Evolutionary conservation across 2,888 invertebrate species (phyloP), one percentile per base, ranked within the genome.

Genomic region (Prenolepis imparis): DNA sequence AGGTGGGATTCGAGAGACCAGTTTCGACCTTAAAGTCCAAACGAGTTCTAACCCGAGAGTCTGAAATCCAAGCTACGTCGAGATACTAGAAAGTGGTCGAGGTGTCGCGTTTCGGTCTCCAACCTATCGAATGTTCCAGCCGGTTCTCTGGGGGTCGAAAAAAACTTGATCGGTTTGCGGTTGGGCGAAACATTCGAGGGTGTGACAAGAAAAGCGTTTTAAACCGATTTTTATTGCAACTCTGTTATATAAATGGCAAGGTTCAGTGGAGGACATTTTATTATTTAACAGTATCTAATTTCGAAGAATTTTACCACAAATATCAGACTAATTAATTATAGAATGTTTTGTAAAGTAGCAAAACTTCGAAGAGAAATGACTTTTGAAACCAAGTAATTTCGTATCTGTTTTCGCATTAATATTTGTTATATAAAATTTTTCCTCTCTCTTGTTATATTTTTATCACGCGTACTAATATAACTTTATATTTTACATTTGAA

Each of bases 31-130:
- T 78, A 80, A 82, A 83, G 84, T 73, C 86, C 82, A 72, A 74
- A 87, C 83, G 83, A 55, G 59, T 82, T 83, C 86, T 86, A 87
- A 86, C 85, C 86, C 70, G 82, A 83, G 77, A 81, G 83, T 82
- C 52, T 83, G 89, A 86, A 90, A 90, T 85, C 85, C 48, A 86
- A 89, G 88, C 84, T 85, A 48, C 72, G 73, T 32, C 77, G 87
- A 80, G 85, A 87, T 73, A 64, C 88, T 88, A 84, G 90, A 90
- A 88, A 90, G 90, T 88, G 86, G 90, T 84, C 85, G 78, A 64
- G 84, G 90, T 90, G 85, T 90, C 84, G 74, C 85, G 77, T 90
- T 90, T 90, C 90, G 75, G 74, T 86, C 12, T 44, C 84, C 84
- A 80, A 67, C 83, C 86, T 87, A 87, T 85, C 89, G 87, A 88